phyloP scores from a whole-genome alignment of 2,797 vertebrate species.

The Sebastes elongatus region DNA sequence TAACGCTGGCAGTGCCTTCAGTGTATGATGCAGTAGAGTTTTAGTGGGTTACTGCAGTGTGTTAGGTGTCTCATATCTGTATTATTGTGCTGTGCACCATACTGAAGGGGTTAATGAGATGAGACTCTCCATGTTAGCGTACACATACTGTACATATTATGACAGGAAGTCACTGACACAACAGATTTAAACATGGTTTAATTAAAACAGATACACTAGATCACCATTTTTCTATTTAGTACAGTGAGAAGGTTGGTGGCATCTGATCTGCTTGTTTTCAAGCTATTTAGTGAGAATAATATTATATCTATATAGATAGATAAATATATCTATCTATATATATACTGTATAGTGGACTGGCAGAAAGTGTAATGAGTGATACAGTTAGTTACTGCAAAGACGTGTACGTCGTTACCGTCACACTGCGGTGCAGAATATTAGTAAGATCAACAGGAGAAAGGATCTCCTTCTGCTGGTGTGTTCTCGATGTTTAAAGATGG shows the following conservation, averaged over 20 bases:
- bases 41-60: background rate
- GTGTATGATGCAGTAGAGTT: background rate
- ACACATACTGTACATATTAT: background rate
- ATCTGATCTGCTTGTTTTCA: background rate
- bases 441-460: background rate
- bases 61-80: background rate
- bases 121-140: background rate
- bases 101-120: background rate
- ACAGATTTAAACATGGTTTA: background rate
- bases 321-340: too few relatives aligned
- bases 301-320: too few relatives aligned
- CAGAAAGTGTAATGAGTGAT: background rate
- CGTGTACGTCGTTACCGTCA: background rate
- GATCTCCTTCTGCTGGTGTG: background rate
- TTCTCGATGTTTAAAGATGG: slow-evolving; percentile 1
- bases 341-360: background rate
- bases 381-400: background rate
- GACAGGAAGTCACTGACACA: background rate
- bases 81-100: background rate
- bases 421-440: background rate
- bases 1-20: background rate
- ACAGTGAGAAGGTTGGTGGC: background rate
- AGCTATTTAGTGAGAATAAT: background rate
- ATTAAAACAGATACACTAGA: background rate
- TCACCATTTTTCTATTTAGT: background rate